Base-by-base conservation (phyloP, 2,113 vertebrate genomes). In the Tylochromis polylepis region DNA sequence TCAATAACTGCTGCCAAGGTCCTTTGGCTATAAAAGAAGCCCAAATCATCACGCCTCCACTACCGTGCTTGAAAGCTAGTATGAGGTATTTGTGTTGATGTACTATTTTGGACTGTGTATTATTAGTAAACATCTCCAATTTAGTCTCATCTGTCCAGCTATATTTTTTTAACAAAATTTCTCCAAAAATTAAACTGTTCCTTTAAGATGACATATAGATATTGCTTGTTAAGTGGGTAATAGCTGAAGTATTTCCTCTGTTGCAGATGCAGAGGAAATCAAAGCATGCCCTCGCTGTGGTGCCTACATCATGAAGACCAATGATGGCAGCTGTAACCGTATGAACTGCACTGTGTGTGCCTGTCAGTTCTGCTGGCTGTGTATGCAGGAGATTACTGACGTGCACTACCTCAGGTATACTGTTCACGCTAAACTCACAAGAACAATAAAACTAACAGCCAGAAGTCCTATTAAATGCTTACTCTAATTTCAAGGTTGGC, bases 311-410 rank as follows among this genome's bases (percentile, higher is more conserved):
- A 97, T 97, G 97, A 98, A 98, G 96, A 96, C 97, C 92, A 97
- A 98, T 0, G 97, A 97, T 0, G 97, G 97, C 86, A 97, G 97
- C 96, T 98, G 97, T 91, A 98, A 97, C 93, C 96, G 97, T 49
- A 97, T 97, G 97, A 98, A 96, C 94, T 98, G 97, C 95, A 96
- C 97, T 1, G 96, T 97, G 43, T 97, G 97, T 3, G 97, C 97
- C 89, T 97, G 97, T 92, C 97, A 97, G 94, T 98, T 98, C 95
- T 97, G 97, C 89, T 98, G 97, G 97, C 96, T 97, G 65, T 98
- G 97, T 94, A 96, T 97, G 96, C 96, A 94, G 86, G 97, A 98
- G 96, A 97, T 98, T 95, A 97, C 97, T 1, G 97, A 97, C 0
- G 96, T 97, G 95, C 97, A 97, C 96, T 98, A 97, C 83, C 96